These are phyloP conservation scores for Indri indri DNA, from an alignment of 2,113 vertebrate genomes.

Conservation along the genomic window DNA sequence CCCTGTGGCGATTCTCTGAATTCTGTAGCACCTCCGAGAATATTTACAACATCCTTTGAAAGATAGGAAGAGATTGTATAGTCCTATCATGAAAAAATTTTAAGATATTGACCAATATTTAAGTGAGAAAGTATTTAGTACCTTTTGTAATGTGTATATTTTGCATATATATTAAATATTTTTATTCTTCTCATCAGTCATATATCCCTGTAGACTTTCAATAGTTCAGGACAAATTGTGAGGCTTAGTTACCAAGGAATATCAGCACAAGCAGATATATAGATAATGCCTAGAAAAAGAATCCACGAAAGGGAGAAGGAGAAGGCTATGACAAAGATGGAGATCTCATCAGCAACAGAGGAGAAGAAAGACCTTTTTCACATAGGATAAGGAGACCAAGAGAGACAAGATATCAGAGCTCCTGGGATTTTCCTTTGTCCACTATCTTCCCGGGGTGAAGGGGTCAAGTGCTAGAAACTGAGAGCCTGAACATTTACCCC, in stretches of 20 bases:
- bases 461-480: background rate
- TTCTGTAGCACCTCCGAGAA: background rate
- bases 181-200: background rate
- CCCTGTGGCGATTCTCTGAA: background rate
- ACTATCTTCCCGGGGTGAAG: background rate
- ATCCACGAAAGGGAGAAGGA: background rate
- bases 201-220: background rate
- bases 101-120: background rate
- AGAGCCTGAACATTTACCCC: background rate
- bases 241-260: background rate
- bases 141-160: background rate
- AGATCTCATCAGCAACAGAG: background rate
- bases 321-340: background rate
- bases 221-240: background rate
- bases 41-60: background rate
- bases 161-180: background rate
- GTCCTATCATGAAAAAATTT: background rate
- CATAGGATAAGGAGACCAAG: background rate
- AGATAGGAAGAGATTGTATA: background rate
- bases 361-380: background rate
- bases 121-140: background rate
- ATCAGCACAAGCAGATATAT: background rate
- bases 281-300: background rate
- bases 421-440: background rate
- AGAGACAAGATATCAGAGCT: background rate